Evolutionary conservation across 2,797 vertebrate species (phyloP).

Genomic region (Pelochelys cantorii): DNA sequence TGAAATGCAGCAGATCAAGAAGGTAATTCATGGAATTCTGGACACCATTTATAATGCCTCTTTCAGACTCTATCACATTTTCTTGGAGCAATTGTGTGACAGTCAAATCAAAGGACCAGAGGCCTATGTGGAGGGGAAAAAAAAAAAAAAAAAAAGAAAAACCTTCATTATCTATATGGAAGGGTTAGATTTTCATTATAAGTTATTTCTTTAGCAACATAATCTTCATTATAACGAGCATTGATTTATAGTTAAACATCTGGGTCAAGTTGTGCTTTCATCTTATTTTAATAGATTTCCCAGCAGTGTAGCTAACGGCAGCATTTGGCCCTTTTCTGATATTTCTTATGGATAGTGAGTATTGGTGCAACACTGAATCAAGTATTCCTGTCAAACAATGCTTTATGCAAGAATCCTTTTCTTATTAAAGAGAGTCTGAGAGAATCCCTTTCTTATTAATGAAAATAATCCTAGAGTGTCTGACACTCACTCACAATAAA

Average conservation of each 20-base stretch:
- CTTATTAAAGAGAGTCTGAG: neutral
- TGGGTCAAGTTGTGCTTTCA: accelerated
- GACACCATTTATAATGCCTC: conserved; percentile 97
- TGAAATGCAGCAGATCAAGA: conserved; percentile 97
- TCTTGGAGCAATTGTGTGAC: conserved; percentile 99
- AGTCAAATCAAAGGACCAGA: conserved; percentile 98
- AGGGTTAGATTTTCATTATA: conserved; percentile 7
- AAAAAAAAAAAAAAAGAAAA: neutral
- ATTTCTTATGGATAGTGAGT: neutral
- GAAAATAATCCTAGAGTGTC: neutral
- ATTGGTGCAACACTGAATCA: neutral
- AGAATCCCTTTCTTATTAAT: no score
- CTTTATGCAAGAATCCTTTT: neutral
- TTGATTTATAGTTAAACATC: accelerated
- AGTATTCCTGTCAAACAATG: neutral
- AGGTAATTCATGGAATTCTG: conserved; percentile 99
- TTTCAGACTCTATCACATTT: conserved; percentile 95
- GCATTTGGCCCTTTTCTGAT: neutral
- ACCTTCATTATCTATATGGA: neutral
- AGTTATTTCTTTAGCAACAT: neutral
- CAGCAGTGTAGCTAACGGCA: neutral
- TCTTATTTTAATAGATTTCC: neutral
- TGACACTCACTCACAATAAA: neutral
- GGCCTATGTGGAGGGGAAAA: conserved; percentile 81
- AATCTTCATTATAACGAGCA: neutral